Conservation (phyloP, 2,888 invertebrate species). For the Eurois occulta region DNA sequence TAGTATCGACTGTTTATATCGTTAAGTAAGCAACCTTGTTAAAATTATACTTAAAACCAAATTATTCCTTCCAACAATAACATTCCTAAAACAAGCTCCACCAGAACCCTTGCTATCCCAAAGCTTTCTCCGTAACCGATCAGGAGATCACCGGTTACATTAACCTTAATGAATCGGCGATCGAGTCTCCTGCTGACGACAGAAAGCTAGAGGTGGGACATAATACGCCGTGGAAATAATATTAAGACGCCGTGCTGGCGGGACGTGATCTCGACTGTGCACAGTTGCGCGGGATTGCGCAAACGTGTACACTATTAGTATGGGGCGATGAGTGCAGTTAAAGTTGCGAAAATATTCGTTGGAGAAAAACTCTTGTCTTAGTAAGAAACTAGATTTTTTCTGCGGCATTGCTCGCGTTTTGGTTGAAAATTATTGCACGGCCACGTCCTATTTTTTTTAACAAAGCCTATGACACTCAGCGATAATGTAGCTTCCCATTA, state of each 20-base stretch:
- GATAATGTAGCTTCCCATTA: background rate
- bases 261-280: slow-evolving; percentile 59
- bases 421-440: background rate
- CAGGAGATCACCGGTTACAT: slow-evolving; percentile 35
- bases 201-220: slow-evolving; percentile 52
- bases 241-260: slow-evolving; percentile 51
- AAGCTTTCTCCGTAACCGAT: slow-evolving; percentile 32
- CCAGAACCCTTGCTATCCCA: background rate
- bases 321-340: slow-evolving; percentile 29
- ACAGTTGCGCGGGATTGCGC: slow-evolving; percentile 67
- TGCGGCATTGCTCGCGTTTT: background rate
- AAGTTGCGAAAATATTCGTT: slow-evolving; percentile 15
- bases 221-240: slow-evolving; percentile 69
- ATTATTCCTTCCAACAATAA: background rate
- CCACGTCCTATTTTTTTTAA: background rate
- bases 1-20: background rate
- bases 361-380: background rate
- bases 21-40: background rate
- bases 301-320: slow-evolving; percentile 67
- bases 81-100: slow-evolving; percentile 12
- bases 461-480: background rate
- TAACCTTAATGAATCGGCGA: slow-evolving; percentile 54
- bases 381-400: background rate
- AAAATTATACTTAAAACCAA: background rate
- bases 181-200: slow-evolving; percentile 47